Conservation (phyloP, 2,888 invertebrate genomes). For the Eupithecia centaureata region DNA sequence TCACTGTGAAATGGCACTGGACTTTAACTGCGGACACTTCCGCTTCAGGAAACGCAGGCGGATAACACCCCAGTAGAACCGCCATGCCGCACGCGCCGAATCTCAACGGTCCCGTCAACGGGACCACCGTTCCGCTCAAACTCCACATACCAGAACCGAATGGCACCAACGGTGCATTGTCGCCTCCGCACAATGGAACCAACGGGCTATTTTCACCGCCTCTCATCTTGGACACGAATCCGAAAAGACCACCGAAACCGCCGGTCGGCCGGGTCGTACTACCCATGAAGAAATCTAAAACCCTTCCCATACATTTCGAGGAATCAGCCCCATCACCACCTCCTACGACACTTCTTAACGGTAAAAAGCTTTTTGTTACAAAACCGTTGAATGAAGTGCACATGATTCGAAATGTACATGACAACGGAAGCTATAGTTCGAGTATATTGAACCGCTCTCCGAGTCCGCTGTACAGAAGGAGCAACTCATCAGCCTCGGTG, state of each 20-base stretch:
- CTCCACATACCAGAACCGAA: constrained; percentile 70
- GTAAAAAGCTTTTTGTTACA: constrained; percentile 71
- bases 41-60: constrained; percentile 76
- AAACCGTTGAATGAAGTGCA: constrained; percentile 77
- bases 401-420: constrained; percentile 60
- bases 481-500: constrained; percentile 68
- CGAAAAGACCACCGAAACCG: constrained; percentile 76
- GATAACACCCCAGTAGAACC: constrained; percentile 49
- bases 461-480: constrained; percentile 73
- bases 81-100: constrained; percentile 68
- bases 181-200: constrained; percentile 47
- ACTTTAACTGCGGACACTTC: constrained; percentile 76
- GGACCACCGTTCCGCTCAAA: constrained; percentile 57
- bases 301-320: constrained; percentile 76
- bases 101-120: constrained; percentile 50
- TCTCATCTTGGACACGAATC: constrained; percentile 68
- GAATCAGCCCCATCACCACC: constrained; percentile 69
- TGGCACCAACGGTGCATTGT: constrained; percentile 46
- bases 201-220: constrained; percentile 73
- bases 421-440: constrained; percentile 58
- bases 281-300: constrained; percentile 77
- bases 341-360: constrained; percentile 61
- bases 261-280: constrained; percentile 69
- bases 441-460: constrained; percentile 63
- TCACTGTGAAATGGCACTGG: constrained; percentile 78